Conservation (phyloP, 2,888 invertebrate genomes). For the Acrobasis consociella region DNA sequence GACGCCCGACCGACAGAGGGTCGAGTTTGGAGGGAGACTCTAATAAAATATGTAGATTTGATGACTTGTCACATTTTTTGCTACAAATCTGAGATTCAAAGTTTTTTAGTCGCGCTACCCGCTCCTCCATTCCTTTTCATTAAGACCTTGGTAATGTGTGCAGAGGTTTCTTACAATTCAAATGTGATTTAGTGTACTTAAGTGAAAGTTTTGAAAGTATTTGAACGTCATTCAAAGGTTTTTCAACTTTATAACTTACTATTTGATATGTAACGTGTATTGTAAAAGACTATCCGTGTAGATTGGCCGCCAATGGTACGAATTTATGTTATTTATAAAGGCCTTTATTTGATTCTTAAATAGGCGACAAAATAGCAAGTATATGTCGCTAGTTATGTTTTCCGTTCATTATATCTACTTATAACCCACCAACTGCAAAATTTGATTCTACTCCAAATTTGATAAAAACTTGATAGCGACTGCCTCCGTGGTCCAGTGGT, state of each 20-base stretch:
- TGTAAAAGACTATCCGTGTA: no score
- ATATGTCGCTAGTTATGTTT: no score
- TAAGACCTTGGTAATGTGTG: slow-evolving; percentile 51
- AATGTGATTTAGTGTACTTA: slow-evolving; percentile 6
- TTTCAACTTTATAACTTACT: no score
- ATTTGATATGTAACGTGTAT: no score
- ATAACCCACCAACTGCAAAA: no score
- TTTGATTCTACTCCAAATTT: no score
- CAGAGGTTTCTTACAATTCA: slow-evolving; percentile 33
- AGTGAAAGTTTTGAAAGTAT: slow-evolving; percentile 11
- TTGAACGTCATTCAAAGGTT: no score
- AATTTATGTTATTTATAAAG: background rate
- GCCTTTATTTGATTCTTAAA: background rate
- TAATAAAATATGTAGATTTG: slow-evolving; percentile 83
- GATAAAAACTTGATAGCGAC: no score
- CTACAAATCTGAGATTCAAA: slow-evolving; percentile 79
- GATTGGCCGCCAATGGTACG: no score
- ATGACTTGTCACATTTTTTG: slow-evolving; percentile 83
- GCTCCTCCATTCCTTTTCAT: slow-evolving; percentile 52
- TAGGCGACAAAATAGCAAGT: no score
- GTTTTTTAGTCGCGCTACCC: slow-evolving; percentile 70
- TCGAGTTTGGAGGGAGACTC: slow-evolving; percentile 71
- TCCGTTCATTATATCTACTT: no score
- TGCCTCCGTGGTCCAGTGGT: no score
- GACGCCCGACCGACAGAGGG: slow-evolving; percentile 69